phyloP scores from a whole-genome alignment of 2,888 invertebrate species.

The Cataglyphis rosenhaueri region DNA sequence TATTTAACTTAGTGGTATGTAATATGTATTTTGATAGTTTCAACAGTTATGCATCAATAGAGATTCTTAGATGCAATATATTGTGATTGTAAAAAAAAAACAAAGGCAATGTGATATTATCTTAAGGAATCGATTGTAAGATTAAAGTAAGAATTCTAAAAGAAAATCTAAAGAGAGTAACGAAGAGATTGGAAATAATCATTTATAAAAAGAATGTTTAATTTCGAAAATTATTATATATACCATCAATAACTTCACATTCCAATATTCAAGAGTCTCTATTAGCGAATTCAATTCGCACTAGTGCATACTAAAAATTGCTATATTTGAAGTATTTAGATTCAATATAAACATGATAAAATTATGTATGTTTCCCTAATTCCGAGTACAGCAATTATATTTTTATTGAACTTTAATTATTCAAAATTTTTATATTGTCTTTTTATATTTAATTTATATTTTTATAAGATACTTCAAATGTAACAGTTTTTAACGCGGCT shows the following conservation, averaged over 20 bases:
- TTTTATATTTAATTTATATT: neutral
- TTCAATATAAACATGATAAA: neutral
- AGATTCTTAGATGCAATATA: slow-evolving; percentile 11
- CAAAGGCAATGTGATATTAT: slow-evolving; percentile 42
- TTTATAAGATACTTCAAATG: neutral
- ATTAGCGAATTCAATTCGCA: neutral
- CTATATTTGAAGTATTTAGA: neutral
- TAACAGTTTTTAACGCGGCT: neutral
- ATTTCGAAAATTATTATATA: slow-evolving; percentile 12
- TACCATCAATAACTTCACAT: slow-evolving; percentile 3
- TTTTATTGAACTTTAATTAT: neutral
- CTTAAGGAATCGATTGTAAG: slow-evolving; percentile 30
- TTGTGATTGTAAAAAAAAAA: slow-evolving; percentile 2
- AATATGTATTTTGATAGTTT: slow-evolving; percentile 31
- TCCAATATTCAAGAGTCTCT: slow-evolving; percentile 14
- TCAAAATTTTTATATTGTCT: neutral
- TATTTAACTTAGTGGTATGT: slow-evolving; percentile 23
- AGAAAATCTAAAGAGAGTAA: neutral
- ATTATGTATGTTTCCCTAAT: neutral
- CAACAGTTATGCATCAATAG: slow-evolving; percentile 14
- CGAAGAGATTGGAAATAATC: neutral
- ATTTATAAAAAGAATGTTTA: slow-evolving; percentile 9
- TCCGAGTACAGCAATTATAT: neutral
- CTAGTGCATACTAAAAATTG: neutral
- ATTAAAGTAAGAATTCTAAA: slow-evolving; percentile 4